A percentile compares a stretch with the other conserved stretches of the same genome.
Conservation (phyloP, 2,888 invertebrate genomes). For the Ectobius pallidus region DNA sequence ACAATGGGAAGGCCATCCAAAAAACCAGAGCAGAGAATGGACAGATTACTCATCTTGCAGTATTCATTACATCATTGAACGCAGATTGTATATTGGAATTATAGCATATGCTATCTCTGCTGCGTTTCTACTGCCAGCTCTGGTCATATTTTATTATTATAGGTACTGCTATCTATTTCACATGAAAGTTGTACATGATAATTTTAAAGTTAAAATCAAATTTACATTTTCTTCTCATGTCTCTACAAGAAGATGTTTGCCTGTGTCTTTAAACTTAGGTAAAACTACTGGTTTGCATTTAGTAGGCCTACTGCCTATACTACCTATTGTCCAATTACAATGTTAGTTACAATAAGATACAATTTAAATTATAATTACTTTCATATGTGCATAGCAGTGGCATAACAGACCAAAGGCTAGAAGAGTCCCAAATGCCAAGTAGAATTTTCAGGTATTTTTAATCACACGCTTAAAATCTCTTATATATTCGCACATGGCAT, state of each 20-base stretch:
- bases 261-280: neutral
- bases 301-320: too few relatives aligned
- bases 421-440: too few relatives aligned
- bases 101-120: conserved; percentile 39
- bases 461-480: too few relatives aligned
- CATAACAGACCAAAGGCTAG: too few relatives aligned
- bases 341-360: too few relatives aligned
- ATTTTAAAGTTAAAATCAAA: neutral
- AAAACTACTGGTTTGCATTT: too few relatives aligned
- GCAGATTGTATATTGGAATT: conserved; percentile 34
- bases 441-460: too few relatives aligned
- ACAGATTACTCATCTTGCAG: conserved; percentile 43
- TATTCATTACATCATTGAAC: conserved; percentile 13
- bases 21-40: conserved; percentile 35
- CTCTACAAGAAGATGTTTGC: neutral
- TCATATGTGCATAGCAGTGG: too few relatives aligned
- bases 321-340: too few relatives aligned
- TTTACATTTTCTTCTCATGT: neutral
- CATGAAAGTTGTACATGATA: neutral
- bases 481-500: too few relatives aligned
- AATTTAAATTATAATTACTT: too few relatives aligned
- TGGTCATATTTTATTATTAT: conserved; percentile 41
- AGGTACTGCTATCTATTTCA: conserved; percentile 24
- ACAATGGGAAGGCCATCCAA: conserved; percentile 35
- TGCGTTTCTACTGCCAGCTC: conserved; percentile 40